These are phyloP conservation scores for Trichechus manatus DNA, from an alignment of 2,113 vertebrate species.

Conservation along the genomic window DNA sequence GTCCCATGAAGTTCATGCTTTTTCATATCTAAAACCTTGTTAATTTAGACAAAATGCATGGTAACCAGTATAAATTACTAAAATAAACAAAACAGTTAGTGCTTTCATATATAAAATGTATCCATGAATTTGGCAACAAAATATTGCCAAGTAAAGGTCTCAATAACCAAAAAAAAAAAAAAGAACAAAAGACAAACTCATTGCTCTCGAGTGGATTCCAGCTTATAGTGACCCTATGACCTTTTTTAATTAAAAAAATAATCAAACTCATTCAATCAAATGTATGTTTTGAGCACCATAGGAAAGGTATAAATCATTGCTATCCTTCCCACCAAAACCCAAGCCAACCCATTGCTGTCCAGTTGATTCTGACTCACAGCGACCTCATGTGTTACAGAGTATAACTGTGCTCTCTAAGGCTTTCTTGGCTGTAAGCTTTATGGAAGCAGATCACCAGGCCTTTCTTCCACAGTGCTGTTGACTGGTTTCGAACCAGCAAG, in stretches of 20 bases:
- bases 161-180: too few relatives aligned
- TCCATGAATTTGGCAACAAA: not conserved
- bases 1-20: not conserved
- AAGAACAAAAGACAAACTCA: too few relatives aligned
- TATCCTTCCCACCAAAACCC: not conserved
- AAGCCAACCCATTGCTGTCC: too few relatives aligned
- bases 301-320: not conserved
- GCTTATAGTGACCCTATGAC: too few relatives aligned
- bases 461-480: too few relatives aligned
- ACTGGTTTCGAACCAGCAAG: not conserved
- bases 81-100: slow-evolving; percentile 30
- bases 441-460: too few relatives aligned
- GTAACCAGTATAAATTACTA: not conserved
- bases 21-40: not conserved
- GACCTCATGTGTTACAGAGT: too few relatives aligned
- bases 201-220: too few relatives aligned
- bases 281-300: not conserved
- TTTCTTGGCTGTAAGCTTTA: too few relatives aligned
- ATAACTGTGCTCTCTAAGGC: too few relatives aligned
- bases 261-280: not conserved
- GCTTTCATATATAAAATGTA: not conserved
- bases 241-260: too few relatives aligned
- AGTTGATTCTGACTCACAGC: too few relatives aligned
- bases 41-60: not conserved
- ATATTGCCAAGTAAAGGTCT: not conserved